Conservation (phyloP, 2,888 invertebrate species). For the Phalangium opilio region DNA sequence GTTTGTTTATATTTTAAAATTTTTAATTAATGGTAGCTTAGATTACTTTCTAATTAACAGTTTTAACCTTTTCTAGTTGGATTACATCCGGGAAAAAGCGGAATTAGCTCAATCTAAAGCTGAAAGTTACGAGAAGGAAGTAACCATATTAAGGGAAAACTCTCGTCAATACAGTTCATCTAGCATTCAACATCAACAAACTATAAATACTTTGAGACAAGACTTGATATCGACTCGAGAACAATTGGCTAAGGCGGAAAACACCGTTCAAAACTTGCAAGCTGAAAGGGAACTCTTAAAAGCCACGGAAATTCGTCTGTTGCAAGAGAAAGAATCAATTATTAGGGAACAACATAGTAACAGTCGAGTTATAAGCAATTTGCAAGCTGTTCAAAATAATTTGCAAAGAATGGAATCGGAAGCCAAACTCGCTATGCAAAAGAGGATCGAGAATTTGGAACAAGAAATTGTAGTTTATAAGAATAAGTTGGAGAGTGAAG, state of each 20-base stretch:
- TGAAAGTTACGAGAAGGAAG: slow-evolving; percentile 70
- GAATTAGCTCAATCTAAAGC: slow-evolving; percentile 41
- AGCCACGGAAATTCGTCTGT: slow-evolving; percentile 56
- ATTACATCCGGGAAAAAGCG: slow-evolving; percentile 67
- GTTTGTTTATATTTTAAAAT: no score
- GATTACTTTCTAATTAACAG: no score
- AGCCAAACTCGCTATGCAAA: slow-evolving; percentile 39
- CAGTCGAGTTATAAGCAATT: slow-evolving; percentile 58
- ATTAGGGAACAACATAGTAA: slow-evolving; percentile 64
- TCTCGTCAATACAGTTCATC: slow-evolving; percentile 43
- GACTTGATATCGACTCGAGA: slow-evolving; percentile 32
- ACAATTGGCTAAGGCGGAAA: slow-evolving; percentile 49
- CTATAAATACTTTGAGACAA: slow-evolving; percentile 58
- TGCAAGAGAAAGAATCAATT: slow-evolving; percentile 63
- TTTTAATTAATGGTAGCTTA: no score
- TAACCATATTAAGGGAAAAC: slow-evolving; percentile 65
- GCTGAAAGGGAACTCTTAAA: slow-evolving; percentile 61
- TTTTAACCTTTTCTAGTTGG: slow-evolving; percentile 32
- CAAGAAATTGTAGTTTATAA: slow-evolving; percentile 27
- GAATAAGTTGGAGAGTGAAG: slow-evolving; percentile 29
- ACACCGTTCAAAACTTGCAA: slow-evolving; percentile 53
- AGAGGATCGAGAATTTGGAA: slow-evolving; percentile 35
- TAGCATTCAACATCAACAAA: slow-evolving; percentile 35
- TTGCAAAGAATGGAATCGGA: slow-evolving; percentile 17
- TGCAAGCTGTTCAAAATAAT: slow-evolving; percentile 53